Base-by-base conservation (phyloP, 1,140 invertebrate species). In the Trypoxylus dichotomus region DNA sequence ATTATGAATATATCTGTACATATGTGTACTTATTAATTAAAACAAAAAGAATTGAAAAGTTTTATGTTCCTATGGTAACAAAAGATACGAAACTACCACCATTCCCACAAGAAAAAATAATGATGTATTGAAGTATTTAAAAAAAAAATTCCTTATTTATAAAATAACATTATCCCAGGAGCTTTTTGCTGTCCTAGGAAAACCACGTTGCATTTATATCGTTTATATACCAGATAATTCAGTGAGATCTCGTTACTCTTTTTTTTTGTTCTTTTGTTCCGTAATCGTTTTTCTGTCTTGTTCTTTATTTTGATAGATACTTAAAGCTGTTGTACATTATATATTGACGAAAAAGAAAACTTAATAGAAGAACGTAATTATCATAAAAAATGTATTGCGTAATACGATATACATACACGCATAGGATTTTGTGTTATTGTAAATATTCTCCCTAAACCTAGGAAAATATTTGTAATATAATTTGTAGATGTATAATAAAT, bases 401-500 rank as follows among this genome's bases (percentile, higher is more conserved):
- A 47, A 47, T 47, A 47, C 15, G n/a, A 19, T 47, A 47, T 47
- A 47, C 11, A 19, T 47, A 47, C 43, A 19, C 10, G 10, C 15
- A 63, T 63, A 24, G 60, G 60, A 63, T 63, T 24, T 11, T 63
- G 60, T 63, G 25, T 19, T 63, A 24, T 63, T 63, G 60, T 63
- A 63, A 63, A 63, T 63, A 63, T 13, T 63, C 21, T 27, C 19
- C 21, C 60, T 63, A n/a, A 58, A 11, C 21, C 7, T 63, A 63
- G 60, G 60, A 27, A 27, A 63, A 25, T 63, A 63, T 63, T 27
- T 63, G 60, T 63, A 63, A 63, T 25, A 63, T 63, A 63, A 24
- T 63, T 63, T 63, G 60, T 63, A 63, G 60, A 63, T 63, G 60
- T 63, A 63, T 63, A 63, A 63, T 58, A 58, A 19, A 21, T 19